Percentiles rank a stretch among this genome's conserved stretches.
Conservation (phyloP, 2,888 invertebrate genomes). For the Boloria euphrosyne region DNA sequence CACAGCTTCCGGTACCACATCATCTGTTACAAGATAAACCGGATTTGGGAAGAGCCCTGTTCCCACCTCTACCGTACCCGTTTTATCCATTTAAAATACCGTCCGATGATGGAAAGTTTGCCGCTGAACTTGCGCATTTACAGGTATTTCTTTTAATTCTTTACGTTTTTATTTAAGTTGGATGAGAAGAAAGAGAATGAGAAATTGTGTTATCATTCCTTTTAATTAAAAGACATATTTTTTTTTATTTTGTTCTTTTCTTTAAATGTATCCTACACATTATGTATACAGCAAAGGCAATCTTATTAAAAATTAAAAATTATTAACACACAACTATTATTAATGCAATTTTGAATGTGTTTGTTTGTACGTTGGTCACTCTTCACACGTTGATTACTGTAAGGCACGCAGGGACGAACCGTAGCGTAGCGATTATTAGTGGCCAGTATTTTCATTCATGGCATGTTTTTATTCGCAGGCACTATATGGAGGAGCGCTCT, state of each 20-base stretch:
- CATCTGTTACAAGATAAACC: conserved; percentile 83
- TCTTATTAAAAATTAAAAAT: background rate
- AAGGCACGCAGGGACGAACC: too few species aligned
- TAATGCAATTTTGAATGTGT: too few species aligned
- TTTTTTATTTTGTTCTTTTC: too few species aligned
- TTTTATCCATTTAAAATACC: conserved; percentile 86
- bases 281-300: too few species aligned
- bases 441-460: background rate
- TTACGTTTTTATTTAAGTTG: background rate
- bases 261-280: too few species aligned
- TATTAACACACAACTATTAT: too few species aligned
- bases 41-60: conserved; percentile 85
- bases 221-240: too few species aligned
- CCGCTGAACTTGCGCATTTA: conserved; percentile 87
- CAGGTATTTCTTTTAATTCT: conserved; percentile 55
- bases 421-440: too few species aligned
- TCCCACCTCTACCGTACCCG: conserved; percentile 87
- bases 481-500: conserved; percentile 73
- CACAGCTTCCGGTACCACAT: conserved; percentile 72
- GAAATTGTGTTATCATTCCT: too few species aligned
- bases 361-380: too few species aligned
- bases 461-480: conserved; percentile 56
- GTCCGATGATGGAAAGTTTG: conserved; percentile 81
- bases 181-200: too few species aligned
- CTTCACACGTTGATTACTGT: too few species aligned